Evolutionary conservation across 2,113 vertebrate genomes (phyloP).

Genomic region (Vidua macroura): DNA sequence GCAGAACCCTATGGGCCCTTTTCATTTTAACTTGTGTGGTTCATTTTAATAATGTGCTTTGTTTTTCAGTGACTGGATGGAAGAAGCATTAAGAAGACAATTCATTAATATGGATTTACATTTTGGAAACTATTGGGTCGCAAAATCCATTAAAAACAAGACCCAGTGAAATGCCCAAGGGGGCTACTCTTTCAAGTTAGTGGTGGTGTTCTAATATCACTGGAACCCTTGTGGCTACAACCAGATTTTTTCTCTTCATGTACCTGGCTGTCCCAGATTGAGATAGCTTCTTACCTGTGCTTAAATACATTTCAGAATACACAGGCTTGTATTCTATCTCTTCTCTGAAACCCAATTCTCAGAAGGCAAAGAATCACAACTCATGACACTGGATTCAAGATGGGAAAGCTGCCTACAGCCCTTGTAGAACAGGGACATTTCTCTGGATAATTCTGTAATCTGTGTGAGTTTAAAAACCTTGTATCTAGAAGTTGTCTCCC

Average conservation of each 20-base stretch:
- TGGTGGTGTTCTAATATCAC: background rate
- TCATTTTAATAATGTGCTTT: background rate
- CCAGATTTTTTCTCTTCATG: background rate
- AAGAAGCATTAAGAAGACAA: background rate
- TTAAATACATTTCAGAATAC: background rate
- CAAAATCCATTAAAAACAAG: constrained; percentile 7
- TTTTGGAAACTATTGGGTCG: background rate
- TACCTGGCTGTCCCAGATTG: background rate
- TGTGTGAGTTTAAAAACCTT: background rate
- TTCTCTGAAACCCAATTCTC: background rate
- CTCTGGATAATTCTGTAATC: background rate
- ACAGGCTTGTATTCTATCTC: background rate
- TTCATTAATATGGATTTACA: background rate
- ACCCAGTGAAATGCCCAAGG: background rate
- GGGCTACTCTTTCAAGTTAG: background rate
- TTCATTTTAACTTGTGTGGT: background rate
- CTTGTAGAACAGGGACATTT: background rate
- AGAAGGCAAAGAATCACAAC: background rate
- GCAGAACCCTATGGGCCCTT: background rate
- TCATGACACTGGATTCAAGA: background rate
- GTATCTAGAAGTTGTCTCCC: background rate
- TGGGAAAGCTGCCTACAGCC: background rate
- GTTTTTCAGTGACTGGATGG: background rate
- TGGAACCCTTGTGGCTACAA: background rate
- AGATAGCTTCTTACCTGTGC: background rate